Percentiles rank a stretch among this genome's conserved stretches.
Evolutionary conservation across 2,113 vertebrate species (phyloP).

Genomic region (Phaethon lepturus): DNA sequence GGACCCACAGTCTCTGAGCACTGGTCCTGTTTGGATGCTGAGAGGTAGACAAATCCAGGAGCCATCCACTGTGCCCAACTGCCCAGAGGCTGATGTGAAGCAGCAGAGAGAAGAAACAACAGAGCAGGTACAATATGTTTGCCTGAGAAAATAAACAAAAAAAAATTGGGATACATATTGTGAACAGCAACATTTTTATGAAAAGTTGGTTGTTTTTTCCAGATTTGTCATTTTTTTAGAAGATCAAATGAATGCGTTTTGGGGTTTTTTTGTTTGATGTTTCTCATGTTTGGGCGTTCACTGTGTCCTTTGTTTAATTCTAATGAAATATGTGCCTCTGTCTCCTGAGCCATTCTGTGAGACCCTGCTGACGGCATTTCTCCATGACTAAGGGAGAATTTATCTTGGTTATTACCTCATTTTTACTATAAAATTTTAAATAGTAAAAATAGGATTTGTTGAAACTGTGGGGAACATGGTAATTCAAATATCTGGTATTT

Average conservation of each 20-base stretch:
- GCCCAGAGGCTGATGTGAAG: neutral
- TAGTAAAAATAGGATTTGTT: neutral
- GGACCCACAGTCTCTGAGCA: neutral
- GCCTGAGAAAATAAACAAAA: neutral
- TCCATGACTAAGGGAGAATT: neutral
- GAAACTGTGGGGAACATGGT: neutral
- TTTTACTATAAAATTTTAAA: neutral
- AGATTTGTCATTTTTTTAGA: neutral
- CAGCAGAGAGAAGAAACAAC: neutral
- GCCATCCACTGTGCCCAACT: accelerated
- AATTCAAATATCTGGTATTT: neutral
- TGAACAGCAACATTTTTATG: neutral
- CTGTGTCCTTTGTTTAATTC: neutral
- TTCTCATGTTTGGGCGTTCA: neutral
- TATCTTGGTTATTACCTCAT: neutral
- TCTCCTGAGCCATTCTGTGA: neutral
- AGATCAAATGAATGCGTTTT: accelerated
- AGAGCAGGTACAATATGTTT: neutral
- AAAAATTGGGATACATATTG: accelerated
- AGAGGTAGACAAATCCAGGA: neutral
- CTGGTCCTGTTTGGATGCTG: neutral
- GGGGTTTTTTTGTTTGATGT: neutral
- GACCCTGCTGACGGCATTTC: neutral
- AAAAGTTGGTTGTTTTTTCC: neutral
- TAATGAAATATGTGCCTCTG: neutral